Evolutionary conservation across 2,113 vertebrate genomes (phyloP), one percentile per base, ranked within the genome.

Genomic region (Conger conger): DNA sequence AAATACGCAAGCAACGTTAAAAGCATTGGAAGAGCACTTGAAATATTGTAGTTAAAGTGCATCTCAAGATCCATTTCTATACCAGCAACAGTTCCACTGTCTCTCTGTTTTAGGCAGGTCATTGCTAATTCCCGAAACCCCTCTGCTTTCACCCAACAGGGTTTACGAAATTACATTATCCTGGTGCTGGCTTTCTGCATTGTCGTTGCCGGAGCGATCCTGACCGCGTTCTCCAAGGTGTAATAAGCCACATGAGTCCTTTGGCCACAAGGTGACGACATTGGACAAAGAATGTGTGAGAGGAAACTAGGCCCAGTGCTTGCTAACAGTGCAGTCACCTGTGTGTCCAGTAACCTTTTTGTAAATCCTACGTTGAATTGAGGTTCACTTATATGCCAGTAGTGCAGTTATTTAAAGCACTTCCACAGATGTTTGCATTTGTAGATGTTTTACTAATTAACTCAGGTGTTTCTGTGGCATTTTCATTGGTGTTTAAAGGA

Each of bases 201-300:
- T 85, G 89, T 97, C 89, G 23, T 97, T 87, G 63, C 93, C 40
- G 96, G 95, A 42, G 94, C 95, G 0, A 88, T 97, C 35, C 92
- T 95, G 35, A 96, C 96, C 0, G 95, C 94, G 57, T 96, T 96
- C 90, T 97, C 96, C 42, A 95, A 95, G 90, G 38, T 93, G 81
- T 97, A 89, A 93, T 85, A 20, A 33, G 23, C 40, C n/a, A 45
- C 82, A 68, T 76, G 18, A 5, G n/a, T 18, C 13, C 20, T 33
- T 37, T 63, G 23, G 79, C 60, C 78, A 87, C 40, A 77, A 35
- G 68, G 81, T 53, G 80, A 78, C 15, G 76, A 78, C 50, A 54
- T 84, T 63, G 50, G 37, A 36, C 76, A 42, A 73, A 73, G 53
- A 18, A 20, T 20, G 17, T 53, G 30, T 60, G 35, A 33, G 60